Evolutionary conservation across 2,888 invertebrate genomes (phyloP), one percentile per base, ranked within the genome.

Genomic region (Silvanus unidentatus): DNA sequence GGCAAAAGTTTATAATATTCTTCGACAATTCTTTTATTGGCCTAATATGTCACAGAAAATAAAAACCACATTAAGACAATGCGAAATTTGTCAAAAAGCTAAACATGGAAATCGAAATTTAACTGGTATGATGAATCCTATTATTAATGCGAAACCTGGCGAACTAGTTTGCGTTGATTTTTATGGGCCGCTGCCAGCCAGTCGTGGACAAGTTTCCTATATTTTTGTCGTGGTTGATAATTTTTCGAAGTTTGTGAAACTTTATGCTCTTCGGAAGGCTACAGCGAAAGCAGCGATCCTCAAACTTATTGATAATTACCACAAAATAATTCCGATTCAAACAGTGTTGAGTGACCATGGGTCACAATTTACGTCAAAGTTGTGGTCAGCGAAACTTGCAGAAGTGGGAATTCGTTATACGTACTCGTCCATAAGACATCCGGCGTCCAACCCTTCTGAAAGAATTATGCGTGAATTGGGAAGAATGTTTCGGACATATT

Each of bases 381-480:
- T 22, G 9, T 59, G 59, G 58, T 15, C 28, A 12, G 15, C 40
- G 4, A 9, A 16, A 15, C 8, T 48, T 22, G n/a, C 16, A 14
- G 29, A 30, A 9, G 9, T 22, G 10, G 40, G 39, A 10, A 41
- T 44, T 3, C 8, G 10, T 1, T 29, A 29, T 2, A 40, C 40
- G 1, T 39, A 39, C 36, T 43, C 45, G 6, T 45, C 45, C 10
- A 40, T 52, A 2, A 16, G 52, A 5, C 54, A 57, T 44, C 58
- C 59, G 1, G 52, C 50, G 22, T 53, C 49, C 2, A 58, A 58
- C 43, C 58, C 57, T 1, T 41, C 48, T 1, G 57, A 58, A 39
- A 30, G 55, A 10, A 47, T 55, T 0, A 58, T 59, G 58, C 12
- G 50, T 10, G 59, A 57, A 37, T 12, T 54, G 8, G 47, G 43